These are phyloP conservation scores for Octodonta nipae DNA, from an alignment of 2,888 invertebrate species.

Conservation along the genomic window DNA sequence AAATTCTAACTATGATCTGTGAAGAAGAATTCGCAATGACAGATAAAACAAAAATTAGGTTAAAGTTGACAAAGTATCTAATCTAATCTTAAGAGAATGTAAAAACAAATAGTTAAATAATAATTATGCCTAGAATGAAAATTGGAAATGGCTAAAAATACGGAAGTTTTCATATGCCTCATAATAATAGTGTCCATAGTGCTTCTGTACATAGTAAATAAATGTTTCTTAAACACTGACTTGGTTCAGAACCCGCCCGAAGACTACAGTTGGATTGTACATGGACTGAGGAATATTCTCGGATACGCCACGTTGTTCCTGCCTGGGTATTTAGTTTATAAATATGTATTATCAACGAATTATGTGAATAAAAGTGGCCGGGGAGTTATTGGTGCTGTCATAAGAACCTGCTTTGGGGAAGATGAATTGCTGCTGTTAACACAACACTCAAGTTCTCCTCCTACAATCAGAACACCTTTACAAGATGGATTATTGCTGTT, in stretches of 20 bases:
- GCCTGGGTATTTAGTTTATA: constrained; percentile 71
- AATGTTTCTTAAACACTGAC: constrained; percentile 23
- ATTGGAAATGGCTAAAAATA: constrained; percentile 30
- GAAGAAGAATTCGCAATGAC: too few relatives aligned
- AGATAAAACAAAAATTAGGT: too few relatives aligned
- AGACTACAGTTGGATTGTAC: constrained; percentile 60
- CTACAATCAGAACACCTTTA: constrained; percentile 35
- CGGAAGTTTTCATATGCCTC: constrained; percentile 32
- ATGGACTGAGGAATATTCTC: constrained; percentile 64
- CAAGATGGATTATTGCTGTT: constrained; percentile 48
- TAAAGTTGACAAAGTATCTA: too few relatives aligned
- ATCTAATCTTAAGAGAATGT: too few relatives aligned
- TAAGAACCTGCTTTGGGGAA: constrained; percentile 42
- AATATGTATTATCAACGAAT: constrained; percentile 63
- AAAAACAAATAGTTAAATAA: too few relatives aligned
- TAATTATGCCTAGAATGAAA: too few relatives aligned
- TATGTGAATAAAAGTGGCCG: constrained; percentile 62
- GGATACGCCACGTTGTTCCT: constrained; percentile 81
- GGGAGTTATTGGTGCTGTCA: constrained; percentile 34
- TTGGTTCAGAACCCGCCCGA: constrained; percentile 36
- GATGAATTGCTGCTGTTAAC: constrained; percentile 32
- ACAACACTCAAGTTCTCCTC: constrained; percentile 9
- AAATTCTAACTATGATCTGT: too few relatives aligned
- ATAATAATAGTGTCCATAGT: constrained; percentile 17
- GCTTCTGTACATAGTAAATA: constrained; percentile 25